A percentile compares a stretch with the other conserved stretches of the same genome.
Conservation (phyloP, 2,113 vertebrate genomes). For the Hydropotes inermis region DNA sequence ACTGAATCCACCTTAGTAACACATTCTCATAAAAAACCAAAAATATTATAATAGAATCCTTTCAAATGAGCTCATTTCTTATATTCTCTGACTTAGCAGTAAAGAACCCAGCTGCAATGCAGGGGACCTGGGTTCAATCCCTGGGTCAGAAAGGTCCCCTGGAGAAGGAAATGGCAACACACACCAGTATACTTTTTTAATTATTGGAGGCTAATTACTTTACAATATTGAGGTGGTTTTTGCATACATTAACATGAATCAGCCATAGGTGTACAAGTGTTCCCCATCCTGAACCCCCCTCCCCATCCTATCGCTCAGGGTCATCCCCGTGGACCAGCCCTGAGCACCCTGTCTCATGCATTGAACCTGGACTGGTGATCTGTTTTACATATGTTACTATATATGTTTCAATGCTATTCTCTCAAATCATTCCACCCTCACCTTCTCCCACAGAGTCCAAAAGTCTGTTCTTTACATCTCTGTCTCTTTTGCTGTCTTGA, state of each 20-base stretch:
- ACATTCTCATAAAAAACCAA: neutral
- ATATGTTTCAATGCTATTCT: neutral
- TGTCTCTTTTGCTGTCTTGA: neutral
- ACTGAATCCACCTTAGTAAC: neutral
- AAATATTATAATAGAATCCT: neutral
- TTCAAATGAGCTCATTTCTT: neutral
- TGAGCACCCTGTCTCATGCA: neutral
- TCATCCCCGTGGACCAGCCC: neutral
- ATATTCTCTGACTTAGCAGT: neutral
- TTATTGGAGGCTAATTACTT: neutral
- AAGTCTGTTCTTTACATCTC: neutral
- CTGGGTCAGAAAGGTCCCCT: neutral
- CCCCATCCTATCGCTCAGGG: neutral
- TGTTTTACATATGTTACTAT: neutral
- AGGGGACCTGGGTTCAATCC: neutral
- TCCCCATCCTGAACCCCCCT: neutral
- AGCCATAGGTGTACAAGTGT: neutral
- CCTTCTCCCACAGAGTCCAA: neutral
- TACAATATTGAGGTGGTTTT: neutral
- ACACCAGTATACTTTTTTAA: neutral
- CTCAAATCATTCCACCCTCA: neutral
- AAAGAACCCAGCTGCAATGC: neutral
- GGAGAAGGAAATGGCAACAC: neutral
- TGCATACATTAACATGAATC: neutral
- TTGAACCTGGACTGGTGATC: neutral